A percentile compares a stretch with the other conserved stretches of the same genome.
phyloP scores from a whole-genome alignment of 2,888 invertebrate species.

The Lamellibrachia columna region DNA sequence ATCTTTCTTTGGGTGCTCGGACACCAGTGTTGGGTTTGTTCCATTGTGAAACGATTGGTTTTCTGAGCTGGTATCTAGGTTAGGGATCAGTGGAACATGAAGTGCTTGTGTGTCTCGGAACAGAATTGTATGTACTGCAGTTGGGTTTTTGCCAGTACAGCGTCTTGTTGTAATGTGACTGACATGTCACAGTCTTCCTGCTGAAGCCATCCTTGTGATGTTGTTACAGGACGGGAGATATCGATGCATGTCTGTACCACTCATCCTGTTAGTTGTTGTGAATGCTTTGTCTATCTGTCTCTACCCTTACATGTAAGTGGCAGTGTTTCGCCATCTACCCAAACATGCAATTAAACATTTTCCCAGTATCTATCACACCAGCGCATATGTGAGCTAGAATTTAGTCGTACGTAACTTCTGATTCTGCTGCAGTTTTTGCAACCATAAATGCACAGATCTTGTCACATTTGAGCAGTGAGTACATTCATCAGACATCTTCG shows the following conservation, averaged over 20 bases:
- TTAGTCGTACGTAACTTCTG: too few relatives aligned
- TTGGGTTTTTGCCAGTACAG: not conserved
- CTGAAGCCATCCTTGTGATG: not conserved
- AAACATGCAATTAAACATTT: not conserved
- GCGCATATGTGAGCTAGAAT: too few relatives aligned
- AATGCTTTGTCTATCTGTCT: not conserved
- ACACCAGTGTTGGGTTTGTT: not conserved
- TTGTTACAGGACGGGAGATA: not conserved
- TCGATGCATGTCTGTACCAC: not conserved
- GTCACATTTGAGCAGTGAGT: too few relatives aligned
- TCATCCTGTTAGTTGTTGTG: not conserved
- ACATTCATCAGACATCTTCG: too few relatives aligned
- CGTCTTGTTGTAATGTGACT: not conserved
- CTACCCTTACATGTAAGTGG: not conserved
- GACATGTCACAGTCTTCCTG: not conserved
- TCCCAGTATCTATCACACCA: too few relatives aligned
- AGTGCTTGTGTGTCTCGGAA: not conserved
- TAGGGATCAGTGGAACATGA: not conserved
- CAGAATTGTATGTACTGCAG: not conserved
- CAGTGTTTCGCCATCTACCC: not conserved
- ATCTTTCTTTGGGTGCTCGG: not conserved
- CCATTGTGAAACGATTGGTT: not conserved
- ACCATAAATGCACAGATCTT: not conserved
- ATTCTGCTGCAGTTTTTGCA: not conserved
- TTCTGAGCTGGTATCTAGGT: not conserved